These are phyloP conservation scores for Rhynchopsitta pachyrhyncha DNA, from an alignment of 2,113 vertebrate genomes.

Conservation along the genomic window DNA sequence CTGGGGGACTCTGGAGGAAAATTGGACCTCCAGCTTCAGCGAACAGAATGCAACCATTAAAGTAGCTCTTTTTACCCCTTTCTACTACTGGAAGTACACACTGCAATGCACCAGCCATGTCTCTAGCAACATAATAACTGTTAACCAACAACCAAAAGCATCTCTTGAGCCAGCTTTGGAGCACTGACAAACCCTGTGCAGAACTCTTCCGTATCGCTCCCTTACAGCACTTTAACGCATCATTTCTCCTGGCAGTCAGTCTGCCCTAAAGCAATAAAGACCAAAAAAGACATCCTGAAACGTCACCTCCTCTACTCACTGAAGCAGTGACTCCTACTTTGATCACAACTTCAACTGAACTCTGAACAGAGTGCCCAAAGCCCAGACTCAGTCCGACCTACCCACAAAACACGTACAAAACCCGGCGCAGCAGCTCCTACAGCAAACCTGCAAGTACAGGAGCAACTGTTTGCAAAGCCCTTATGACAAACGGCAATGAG, in stretches of 20 bases:
- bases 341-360: background rate
- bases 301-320: background rate
- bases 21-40: background rate
- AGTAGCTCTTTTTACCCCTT: background rate
- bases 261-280: background rate
- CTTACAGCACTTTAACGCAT: background rate
- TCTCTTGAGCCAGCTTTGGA: background rate
- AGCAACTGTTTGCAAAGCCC: background rate
- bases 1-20: background rate
- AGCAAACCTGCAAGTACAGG: background rate
- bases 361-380: background rate
- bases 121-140: background rate
- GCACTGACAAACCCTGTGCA: too few species aligned
- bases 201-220: background rate
- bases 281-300: background rate
- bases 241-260: accelerated
- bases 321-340: background rate
- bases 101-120: accelerated
- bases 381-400: background rate
- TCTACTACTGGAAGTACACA: background rate
- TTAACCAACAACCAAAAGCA: background rate
- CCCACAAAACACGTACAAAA: accelerated
- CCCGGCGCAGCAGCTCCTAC: accelerated
- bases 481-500: accelerated
- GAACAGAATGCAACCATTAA: background rate